Evolutionary conservation across 1,140 invertebrate genomes (phyloP).

Genomic region (Sycobia sp.): DNA sequence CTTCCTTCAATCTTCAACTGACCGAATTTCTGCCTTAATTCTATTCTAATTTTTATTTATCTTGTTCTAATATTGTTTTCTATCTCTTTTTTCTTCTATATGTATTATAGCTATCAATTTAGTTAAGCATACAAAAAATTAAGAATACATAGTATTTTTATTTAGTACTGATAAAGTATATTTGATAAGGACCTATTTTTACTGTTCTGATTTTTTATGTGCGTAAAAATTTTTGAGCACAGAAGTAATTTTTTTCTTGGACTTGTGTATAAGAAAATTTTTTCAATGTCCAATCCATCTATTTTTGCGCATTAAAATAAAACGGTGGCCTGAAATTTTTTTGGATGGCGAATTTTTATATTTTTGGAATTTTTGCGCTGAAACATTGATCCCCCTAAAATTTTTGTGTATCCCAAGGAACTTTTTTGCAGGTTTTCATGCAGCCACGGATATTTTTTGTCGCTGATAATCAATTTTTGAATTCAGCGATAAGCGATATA

Average conservation of each 20-base stretch:
- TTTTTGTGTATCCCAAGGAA: constrained; percentile 40
- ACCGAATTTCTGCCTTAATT: background rate
- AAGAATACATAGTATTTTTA: too few relatives aligned
- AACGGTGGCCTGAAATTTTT: constrained; percentile 48
- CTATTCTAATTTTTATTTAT: background rate
- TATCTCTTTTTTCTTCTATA: too few relatives aligned
- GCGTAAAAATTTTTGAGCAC: constrained; percentile 28
- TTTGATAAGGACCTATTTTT: too few relatives aligned
- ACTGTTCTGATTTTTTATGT: background rate
- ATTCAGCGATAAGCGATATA: constrained; percentile 47
- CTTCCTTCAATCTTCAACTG: constrained; percentile 27
- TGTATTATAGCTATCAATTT: too few relatives aligned
- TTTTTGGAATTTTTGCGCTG: constrained; percentile 60
- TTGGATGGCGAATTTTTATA: constrained; percentile 63
- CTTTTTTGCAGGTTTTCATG: constrained; percentile 59
- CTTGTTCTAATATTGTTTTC: background rate
- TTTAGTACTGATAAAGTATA: too few relatives aligned
- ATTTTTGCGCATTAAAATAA: constrained; percentile 9
- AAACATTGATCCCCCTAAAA: constrained; percentile 33
- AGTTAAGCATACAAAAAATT: too few relatives aligned
- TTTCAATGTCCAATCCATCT: background rate
- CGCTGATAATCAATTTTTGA: constrained; percentile 60
- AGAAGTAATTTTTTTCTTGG: background rate
- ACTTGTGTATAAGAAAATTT: background rate
- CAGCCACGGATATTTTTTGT: constrained; percentile 60